phyloP scores from a whole-genome alignment of 2,888 invertebrate species.

The Cerceris rybyensis region DNA sequence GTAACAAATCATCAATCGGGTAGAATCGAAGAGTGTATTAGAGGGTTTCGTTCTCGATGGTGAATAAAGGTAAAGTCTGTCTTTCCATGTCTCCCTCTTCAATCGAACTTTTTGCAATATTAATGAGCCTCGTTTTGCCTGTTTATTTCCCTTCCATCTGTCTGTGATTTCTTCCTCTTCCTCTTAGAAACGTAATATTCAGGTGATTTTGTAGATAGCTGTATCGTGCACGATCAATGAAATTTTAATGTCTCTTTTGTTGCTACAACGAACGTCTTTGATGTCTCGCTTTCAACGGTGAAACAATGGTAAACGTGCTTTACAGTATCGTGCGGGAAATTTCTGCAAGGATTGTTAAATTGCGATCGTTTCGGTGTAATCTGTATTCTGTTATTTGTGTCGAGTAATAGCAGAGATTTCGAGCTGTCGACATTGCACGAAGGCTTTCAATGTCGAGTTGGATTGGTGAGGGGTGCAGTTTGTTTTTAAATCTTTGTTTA shows the following conservation, averaged over 20 bases:
- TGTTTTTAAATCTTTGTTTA: too few species aligned
- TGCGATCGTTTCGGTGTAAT: too few species aligned
- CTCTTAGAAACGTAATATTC: background rate
- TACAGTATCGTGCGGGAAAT: too few species aligned
- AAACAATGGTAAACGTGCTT: too few species aligned
- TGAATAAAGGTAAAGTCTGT: background rate
- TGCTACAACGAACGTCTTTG: too few species aligned
- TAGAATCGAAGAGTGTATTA: background rate
- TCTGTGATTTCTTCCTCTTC: background rate
- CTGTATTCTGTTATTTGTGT: too few species aligned
- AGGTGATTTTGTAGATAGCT: conserved; percentile 4
- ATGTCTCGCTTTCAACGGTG: too few species aligned
- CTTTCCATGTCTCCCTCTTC: background rate
- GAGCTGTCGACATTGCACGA: too few species aligned
- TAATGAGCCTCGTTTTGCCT: background rate
- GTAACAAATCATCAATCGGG: background rate
- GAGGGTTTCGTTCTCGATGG: background rate
- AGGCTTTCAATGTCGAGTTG: too few species aligned
- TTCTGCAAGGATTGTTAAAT: too few species aligned
- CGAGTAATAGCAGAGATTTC: too few species aligned
- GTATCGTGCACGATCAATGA: background rate
- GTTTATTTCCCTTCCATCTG: background rate
- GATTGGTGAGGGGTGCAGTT: too few species aligned
- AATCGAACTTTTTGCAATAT: conserved; percentile 1
- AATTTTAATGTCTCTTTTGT: background rate